Base-by-base conservation (phyloP, 2,797 vertebrate genomes). In the Bradypodion ventrale region DNA sequence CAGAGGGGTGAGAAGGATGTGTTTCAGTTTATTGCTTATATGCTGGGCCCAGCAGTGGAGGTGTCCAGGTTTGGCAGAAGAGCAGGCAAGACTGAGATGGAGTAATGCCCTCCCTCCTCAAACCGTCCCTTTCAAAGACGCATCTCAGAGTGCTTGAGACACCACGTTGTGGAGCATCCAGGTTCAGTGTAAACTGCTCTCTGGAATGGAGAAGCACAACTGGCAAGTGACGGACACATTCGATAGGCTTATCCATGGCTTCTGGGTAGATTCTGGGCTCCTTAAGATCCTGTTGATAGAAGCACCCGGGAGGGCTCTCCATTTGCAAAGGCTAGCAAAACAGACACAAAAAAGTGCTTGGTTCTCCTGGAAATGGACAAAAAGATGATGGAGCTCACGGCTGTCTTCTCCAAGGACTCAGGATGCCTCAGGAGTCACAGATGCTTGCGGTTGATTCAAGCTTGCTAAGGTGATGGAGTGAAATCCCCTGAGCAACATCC, bases 401-500 rank as follows among this genome's bases (percentile, higher is more conserved):
- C 73, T 80, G 13, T 29, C 60, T 32, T 83, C 75, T 78, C 82
- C 72, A 1, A 37, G 32, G 49, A 90, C 81, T 74, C 78, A 88
- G 72, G 85, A 23, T 65, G 86, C 44, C 25, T 29, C 56, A 3
- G 77, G 87, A 84, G 84, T 60, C 83, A 49, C 74, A 72, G 21
- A 56, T 56, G 69, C 42, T 75, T 90, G 85, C 90, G 92, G 29
- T 42, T 16, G 25, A 52, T 85, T 70, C 56, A 81, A 49, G 52
- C 65, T 76, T 59, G 13, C 42, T 32, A 60, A 46, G 52, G 88
- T 84, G 77, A 82, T 85, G 49, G 88, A 93, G 86, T 87, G 84
- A 84, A 87, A 91, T 92, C 90, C 92, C 94, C 93, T 92, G 93
- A 95, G 92, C 87, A 88, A 94, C 87, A 87, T 88, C 84, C 91